Base-by-base conservation (phyloP, 1,140 invertebrate species). In the Mesaphorura yosii region DNA sequence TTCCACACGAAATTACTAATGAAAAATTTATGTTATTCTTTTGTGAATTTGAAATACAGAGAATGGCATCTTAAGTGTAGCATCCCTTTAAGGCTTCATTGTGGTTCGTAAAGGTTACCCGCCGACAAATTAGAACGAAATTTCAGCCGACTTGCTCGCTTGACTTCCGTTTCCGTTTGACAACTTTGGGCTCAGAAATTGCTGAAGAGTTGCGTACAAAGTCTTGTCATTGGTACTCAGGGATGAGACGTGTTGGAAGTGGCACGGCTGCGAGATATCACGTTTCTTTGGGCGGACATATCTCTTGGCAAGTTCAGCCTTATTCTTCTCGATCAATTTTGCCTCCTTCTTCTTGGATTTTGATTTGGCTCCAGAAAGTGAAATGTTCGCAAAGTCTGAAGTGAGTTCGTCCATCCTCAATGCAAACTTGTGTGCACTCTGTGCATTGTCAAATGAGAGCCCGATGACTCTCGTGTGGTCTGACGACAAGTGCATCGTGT, bases 221-320 rank as follows among this genome's bases (percentile, higher is more conserved):
- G 72, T 72, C 42, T 76, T 74, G 63, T 86, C 83, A 45, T 76
- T 75, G 17, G 75, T 72, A 52, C 85, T 83, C 12, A 90, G 78
- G 55, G 78, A 84, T 25, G 84, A 88, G 41, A 90, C 79, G 65
- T 90, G 87, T 51, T 87, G 81, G 68, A 90, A 90, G 64, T 84
- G 84, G 66, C 86, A 89, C 0, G 87, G 87, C 62, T 82, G 78
- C 14, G 85, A 88, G 58, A 90, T 90, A 66, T 88, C 84, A 42
- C 76, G 78, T 66, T 89, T 89, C 22, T 79, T 77, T 3, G 85
- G 84, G 47, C 82, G 68, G 41, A 59, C 46, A 20, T 48, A 53
- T 55, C 60, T 62, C 49, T 62, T 51, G 62, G 65, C 44, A 58
- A 64, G 49, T 64, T 27, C 20, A n/a, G 34, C 27, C 76, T 75